These are phyloP conservation scores for Catalaphyllia jardinei DNA, from an alignment of 64 coral and sea anemone genomes.

Conservation along the genomic window DNA sequence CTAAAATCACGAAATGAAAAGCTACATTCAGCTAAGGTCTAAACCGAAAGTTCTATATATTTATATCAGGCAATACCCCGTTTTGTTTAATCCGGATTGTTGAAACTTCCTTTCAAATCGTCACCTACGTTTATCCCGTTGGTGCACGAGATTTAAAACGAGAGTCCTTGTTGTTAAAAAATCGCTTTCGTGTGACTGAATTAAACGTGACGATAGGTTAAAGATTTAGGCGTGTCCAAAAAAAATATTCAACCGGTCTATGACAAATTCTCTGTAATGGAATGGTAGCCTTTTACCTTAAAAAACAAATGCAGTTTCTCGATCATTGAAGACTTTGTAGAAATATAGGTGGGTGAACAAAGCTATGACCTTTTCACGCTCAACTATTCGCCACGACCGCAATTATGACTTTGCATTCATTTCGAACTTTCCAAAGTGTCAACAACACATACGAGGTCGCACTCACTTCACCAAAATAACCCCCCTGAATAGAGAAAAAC, in stretches of 20 bases:
- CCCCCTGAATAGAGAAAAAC: neutral
- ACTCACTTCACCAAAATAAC: neutral
- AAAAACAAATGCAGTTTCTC: neutral
- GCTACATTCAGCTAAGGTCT: neutral
- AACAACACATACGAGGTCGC: neutral
- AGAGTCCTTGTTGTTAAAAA: neutral
- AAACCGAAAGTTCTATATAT: too few species aligned
- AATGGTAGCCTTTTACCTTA: neutral
- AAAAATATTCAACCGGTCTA: neutral
- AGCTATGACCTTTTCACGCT: neutral
- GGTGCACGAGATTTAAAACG: too few species aligned
- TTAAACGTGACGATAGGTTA: neutral
- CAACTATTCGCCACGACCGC: neutral
- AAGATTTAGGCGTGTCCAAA: slow-evolving; percentile 13
- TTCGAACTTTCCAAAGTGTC: neutral
- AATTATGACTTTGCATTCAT: slow-evolving; percentile 1
- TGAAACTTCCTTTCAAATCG: too few species aligned
- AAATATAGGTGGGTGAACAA: neutral
- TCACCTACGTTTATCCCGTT: too few species aligned
- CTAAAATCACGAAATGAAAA: slow-evolving; percentile 1
- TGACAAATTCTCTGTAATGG: neutral
- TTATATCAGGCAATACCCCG: too few species aligned
- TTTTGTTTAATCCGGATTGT: too few species aligned
- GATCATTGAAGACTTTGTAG: neutral
- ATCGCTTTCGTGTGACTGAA: neutral